Evolutionary conservation across 2,888 invertebrate genomes (phyloP).

Genomic region (Tenodera sinensis): DNA sequence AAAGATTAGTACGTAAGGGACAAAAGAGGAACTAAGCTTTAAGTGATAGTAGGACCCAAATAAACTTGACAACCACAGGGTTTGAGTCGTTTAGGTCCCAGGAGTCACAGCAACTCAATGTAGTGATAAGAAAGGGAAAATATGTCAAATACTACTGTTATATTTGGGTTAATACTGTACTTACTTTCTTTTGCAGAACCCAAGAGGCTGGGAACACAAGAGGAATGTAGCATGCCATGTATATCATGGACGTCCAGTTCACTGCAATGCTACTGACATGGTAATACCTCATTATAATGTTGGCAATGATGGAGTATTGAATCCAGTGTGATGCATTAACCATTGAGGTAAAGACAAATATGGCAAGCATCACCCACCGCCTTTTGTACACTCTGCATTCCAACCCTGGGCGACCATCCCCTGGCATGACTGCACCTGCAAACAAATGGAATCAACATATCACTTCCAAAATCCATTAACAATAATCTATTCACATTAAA

Average conservation of each 20-base stretch:
- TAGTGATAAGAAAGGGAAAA: too few species aligned
- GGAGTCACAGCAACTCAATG: too few species aligned
- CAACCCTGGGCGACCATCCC: neutral
- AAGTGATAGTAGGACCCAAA: too few species aligned
- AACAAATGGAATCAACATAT: neutral
- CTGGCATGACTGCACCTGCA: slow-evolving; percentile 1
- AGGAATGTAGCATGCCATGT: slow-evolving; percentile 58
- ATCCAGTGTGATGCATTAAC: slow-evolving; percentile 58
- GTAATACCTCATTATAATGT: slow-evolving; percentile 44
- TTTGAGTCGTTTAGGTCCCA: too few species aligned
- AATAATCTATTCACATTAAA: too few species aligned
- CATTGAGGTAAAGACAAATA: slow-evolving; percentile 52
- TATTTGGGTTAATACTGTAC: too few species aligned
- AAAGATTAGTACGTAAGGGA: too few species aligned
- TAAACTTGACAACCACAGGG: too few species aligned
- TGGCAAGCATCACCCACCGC: slow-evolving; percentile 49
- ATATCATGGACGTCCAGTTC: slow-evolving; percentile 60
- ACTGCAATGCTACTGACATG: slow-evolving; percentile 43
- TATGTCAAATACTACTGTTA: too few species aligned
- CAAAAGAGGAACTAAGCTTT: too few species aligned
- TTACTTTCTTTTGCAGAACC: slow-evolving; percentile 49
- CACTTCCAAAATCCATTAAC: neutral
- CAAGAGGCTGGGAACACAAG: slow-evolving; percentile 60
- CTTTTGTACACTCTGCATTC: slow-evolving; percentile 35
- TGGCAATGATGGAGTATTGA: slow-evolving; percentile 52